Evolutionary conservation across 2,797 vertebrate genomes (phyloP).

Genomic region (Coregonus sp.): DNA sequence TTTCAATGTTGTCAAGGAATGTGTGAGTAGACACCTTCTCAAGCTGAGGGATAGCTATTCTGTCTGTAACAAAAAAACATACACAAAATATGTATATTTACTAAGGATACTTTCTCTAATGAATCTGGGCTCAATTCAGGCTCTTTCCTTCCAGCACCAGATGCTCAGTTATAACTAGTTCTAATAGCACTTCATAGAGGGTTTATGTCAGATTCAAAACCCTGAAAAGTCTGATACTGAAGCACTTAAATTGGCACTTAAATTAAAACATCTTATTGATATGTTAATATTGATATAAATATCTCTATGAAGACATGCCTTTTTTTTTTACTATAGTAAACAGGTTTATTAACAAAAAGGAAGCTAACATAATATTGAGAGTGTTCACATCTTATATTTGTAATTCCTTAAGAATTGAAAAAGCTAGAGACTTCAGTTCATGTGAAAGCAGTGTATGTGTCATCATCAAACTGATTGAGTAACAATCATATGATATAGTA

Average conservation of each 20-base stretch:
- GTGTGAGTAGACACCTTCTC: conserved; percentile 25
- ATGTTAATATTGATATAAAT: conserved; percentile 21
- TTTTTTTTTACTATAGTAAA: conserved; percentile 8
- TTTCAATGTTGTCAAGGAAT: conserved; percentile 37
- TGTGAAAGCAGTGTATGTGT: conserved; percentile 35
- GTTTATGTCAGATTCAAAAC: conserved; percentile 47
- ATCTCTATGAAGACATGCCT: conserved; percentile 39
- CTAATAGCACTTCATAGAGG: conserved; percentile 68
- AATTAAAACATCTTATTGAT: conserved; percentile 40
- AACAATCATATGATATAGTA: conserved; percentile 66
- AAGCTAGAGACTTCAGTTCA: conserved; percentile 69
- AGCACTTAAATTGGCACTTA: conserved; percentile 76
- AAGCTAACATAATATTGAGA: conserved; percentile 49
- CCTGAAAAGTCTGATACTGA: conserved; percentile 57
- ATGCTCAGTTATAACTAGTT: conserved; percentile 11
- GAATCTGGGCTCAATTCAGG: conserved; percentile 36
- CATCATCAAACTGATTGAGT: conserved; percentile 45
- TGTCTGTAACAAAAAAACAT: conserved; percentile 23
- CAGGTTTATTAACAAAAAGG: conserved; percentile 24
- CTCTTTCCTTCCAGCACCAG: conserved; percentile 55
- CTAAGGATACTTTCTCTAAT: conserved; percentile 10
- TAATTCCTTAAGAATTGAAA: conserved; percentile 67
- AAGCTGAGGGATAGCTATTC: conserved; percentile 1
- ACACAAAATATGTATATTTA: conserved; percentile 1
- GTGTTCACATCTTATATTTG: conserved; percentile 51